phyloP scores from a whole-genome alignment of 1,140 invertebrate genomes.

The Melitaea cinxia region DNA sequence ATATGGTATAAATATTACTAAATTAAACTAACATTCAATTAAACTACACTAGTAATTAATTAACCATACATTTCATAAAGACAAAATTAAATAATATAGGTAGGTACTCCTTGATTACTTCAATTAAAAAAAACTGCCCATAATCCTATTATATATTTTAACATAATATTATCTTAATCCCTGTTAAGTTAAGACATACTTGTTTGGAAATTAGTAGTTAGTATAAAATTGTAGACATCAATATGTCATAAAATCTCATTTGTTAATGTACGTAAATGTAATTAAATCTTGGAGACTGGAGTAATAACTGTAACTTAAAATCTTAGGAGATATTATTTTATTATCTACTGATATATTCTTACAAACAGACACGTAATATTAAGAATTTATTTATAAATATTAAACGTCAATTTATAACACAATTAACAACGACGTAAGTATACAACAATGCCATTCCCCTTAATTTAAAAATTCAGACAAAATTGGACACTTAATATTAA shows the following conservation, averaged over 20 bases:
- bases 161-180: neutral
- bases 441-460: constrained; percentile 20
- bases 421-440: constrained; percentile 16
- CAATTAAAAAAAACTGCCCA: neutral
- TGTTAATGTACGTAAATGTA: too few species aligned
- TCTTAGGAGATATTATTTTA: neutral
- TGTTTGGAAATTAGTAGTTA: neutral
- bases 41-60: constrained; percentile 42
- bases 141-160: neutral
- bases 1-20: constrained; percentile 29
- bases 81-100: neutral
- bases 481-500: constrained; percentile 18
- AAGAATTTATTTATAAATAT: constrained; percentile 3
- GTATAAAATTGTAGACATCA: neutral
- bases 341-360: neutral
- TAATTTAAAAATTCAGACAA: neutral
- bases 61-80: constrained; percentile 59
- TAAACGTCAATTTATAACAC: constrained; percentile 15
- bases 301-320: too few species aligned
- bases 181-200: neutral
- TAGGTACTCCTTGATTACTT: neutral
- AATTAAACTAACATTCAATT: constrained; percentile 31
- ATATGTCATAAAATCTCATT: neutral
- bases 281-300: too few species aligned
- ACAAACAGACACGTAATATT: constrained; percentile 7